Evolutionary conservation across 2,113 vertebrate genomes (phyloP), one percentile per base, ranked within the genome.

Genomic region (Cyanoderma ruficeps): DNA sequence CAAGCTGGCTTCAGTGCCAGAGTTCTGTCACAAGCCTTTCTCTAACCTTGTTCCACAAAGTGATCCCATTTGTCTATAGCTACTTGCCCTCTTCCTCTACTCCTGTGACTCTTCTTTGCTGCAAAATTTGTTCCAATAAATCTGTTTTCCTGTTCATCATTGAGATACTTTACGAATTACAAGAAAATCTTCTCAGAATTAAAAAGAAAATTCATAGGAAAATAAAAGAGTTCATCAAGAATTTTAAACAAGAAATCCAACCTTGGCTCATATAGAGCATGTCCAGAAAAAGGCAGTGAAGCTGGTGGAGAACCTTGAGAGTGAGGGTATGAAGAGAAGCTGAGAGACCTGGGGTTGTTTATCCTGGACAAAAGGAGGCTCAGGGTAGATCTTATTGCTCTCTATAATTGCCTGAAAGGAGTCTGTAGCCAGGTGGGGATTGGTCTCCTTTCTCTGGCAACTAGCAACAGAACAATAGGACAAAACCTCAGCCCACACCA

Each of bases 331-430:
- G 20, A 25, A 31, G n/a, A 60, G 11, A 1, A 7, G 16, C 53
- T 75, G 70, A 21, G 13, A 7, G n/a, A 82, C 6, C 30, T 68
- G n/a, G 20, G 14, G 9, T 18, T n/a, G 9, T 37, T 72, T 33
- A 41, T 7, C 24, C 10, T 27, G 53, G 39, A 53, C 13, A 25
- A 52, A 52, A 59, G n/a, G 20, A 60, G 16, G 20, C 9, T 67
- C 24, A 4, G 7, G 11, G 10, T 7, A 2, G 7, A 71, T 5
- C 3, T 39, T 30, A 25, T 21, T 1, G 1, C 16, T n/a, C 7
- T 60, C 23, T 12, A 21, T 13, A 30, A 3, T 3, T 15, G 5
- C 28, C 7, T n/a, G 20, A 53, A 47, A 47, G 20, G 7, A 47
- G 20, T 8, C 2, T 21, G 20, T 3, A 53, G n/a, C 25, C 39